Percentiles rank a stretch among this genome's conserved stretches.
Conservation (phyloP, 2,888 invertebrate genomes). For the Drosophila atripex region DNA sequence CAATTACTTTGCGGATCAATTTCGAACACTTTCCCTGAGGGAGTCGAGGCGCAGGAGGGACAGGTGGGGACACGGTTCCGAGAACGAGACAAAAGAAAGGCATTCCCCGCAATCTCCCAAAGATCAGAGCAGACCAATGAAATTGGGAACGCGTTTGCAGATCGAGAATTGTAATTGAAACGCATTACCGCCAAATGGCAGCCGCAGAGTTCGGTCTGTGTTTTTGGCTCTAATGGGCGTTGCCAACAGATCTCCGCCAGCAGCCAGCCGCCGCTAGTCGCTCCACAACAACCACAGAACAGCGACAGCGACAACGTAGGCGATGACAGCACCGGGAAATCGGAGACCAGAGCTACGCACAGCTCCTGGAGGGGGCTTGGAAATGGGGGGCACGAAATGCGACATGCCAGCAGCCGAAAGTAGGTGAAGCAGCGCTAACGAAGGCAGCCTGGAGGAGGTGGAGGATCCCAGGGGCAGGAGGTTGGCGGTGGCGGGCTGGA, state of each 20-base stretch:
- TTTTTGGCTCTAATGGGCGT: constrained; percentile 61
- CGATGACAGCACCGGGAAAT: constrained; percentile 72
- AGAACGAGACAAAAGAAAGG: constrained; percentile 15
- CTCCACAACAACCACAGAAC: constrained; percentile 7
- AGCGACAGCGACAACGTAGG: constrained; percentile 58
- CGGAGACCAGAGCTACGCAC: constrained; percentile 43
- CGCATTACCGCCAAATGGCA: constrained; percentile 64
- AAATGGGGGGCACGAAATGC: constrained; percentile 5
- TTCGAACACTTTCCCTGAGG: constrained; percentile 69
- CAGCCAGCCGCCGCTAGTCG: constrained; percentile 9
- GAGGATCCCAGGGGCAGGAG: constrained; percentile 5
- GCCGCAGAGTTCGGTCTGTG: constrained; percentile 34
- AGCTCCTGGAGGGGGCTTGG: constrained; percentile 1
- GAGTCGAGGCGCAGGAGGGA: constrained; percentile 6
- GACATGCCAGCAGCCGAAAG: constrained; percentile 59
- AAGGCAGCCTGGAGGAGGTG: constrained; percentile 41
- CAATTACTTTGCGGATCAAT: constrained; percentile 69
- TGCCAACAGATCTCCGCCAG: constrained; percentile 44
- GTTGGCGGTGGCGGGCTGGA: neutral
- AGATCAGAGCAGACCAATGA: constrained; percentile 63
- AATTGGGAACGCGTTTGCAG: constrained; percentile 52
- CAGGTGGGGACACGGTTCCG: neutral
- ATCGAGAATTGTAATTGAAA: constrained; percentile 67
- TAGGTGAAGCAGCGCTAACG: constrained; percentile 75
- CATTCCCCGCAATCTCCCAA: constrained; percentile 47